These are phyloP conservation scores for Cenopis cana DNA, from an alignment of 2,888 invertebrate genomes.

Conservation along the genomic window DNA sequence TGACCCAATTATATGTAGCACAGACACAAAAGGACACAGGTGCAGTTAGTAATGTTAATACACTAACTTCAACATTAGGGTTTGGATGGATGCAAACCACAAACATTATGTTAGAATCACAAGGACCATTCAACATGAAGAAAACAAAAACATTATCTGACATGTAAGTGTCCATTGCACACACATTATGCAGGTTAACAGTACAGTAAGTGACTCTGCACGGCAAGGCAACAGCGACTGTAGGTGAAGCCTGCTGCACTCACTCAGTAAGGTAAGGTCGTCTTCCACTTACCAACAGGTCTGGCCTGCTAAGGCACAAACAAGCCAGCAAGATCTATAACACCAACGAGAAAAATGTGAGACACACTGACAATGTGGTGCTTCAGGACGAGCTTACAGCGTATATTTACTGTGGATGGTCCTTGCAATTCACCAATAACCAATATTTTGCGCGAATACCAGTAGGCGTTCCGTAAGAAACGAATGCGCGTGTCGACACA, in stretches of 20 bases:
- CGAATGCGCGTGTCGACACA: conserved; percentile 63
- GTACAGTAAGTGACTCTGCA: conserved; percentile 73
- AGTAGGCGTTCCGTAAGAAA: conserved; percentile 63
- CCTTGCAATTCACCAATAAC: conserved; percentile 82
- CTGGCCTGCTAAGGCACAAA: conserved; percentile 90
- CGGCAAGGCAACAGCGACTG: conserved; percentile 77
- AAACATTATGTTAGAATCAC: conserved; percentile 78
- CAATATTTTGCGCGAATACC: conserved; percentile 81
- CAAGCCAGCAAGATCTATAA: conserved; percentile 91
- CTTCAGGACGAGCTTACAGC: conserved; percentile 73
- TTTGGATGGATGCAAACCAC: conserved; percentile 43
- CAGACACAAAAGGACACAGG: conserved; percentile 42
- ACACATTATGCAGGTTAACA: conserved; percentile 83
- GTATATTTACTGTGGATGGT: conserved; percentile 76
- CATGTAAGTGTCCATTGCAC: conserved; percentile 76
- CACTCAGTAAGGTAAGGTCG: conserved; percentile 68
- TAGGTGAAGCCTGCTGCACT: conserved; percentile 76
- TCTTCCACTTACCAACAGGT: conserved; percentile 89
- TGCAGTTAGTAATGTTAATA: conserved; percentile 58
- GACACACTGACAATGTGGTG: conserved; percentile 78
- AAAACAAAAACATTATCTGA: conserved; percentile 66
- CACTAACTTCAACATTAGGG: conserved; percentile 51
- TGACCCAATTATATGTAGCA: conserved; percentile 47
- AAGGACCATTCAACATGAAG: conserved; percentile 83
- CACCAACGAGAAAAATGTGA: conserved; percentile 84